phyloP scores from a whole-genome alignment of 2,888 invertebrate genomes.

The Uropetala carovei region DNA sequence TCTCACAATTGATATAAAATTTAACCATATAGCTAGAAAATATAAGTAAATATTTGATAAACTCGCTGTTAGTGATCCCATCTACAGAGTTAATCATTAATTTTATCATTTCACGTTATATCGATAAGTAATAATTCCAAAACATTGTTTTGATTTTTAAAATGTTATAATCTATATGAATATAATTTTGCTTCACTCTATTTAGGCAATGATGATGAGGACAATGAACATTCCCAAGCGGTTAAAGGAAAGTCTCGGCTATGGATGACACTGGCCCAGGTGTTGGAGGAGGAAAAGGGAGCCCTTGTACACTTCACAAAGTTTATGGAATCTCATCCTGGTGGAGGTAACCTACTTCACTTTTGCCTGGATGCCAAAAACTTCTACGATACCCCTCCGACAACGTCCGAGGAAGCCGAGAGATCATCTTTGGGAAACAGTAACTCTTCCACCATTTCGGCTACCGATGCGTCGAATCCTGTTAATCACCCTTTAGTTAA shows the following conservation, averaged over 20 bases:
- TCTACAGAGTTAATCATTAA: not conserved
- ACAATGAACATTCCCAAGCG: not conserved
- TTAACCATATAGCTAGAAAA: not conserved
- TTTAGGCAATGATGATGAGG: not conserved
- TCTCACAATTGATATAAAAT: not conserved
- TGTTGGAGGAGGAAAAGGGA: constrained; percentile 84
- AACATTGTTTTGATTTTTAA: not conserved
- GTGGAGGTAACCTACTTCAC: constrained; percentile 80
- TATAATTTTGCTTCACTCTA: not conserved
- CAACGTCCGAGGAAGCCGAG: not conserved
- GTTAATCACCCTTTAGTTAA: not conserved
- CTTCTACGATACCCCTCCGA: constrained; percentile 65
- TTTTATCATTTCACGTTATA: not conserved
- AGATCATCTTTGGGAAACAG: constrained; percentile 21
- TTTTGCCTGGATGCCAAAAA: constrained; percentile 88
- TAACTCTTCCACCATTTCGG: not conserved
- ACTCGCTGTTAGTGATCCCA: not conserved
- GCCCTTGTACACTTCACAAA: constrained; percentile 90
- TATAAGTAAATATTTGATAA: not conserved
- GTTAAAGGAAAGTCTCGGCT: constrained; percentile 78
- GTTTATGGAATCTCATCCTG: constrained; percentile 85
- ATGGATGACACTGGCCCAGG: constrained; percentile 85
- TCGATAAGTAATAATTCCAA: not conserved
- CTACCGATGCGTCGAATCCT: constrained; percentile 9
- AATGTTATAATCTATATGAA: not conserved